Base-by-base conservation (phyloP, 2,113 vertebrate genomes). In the Carollia perspicillata region DNA sequence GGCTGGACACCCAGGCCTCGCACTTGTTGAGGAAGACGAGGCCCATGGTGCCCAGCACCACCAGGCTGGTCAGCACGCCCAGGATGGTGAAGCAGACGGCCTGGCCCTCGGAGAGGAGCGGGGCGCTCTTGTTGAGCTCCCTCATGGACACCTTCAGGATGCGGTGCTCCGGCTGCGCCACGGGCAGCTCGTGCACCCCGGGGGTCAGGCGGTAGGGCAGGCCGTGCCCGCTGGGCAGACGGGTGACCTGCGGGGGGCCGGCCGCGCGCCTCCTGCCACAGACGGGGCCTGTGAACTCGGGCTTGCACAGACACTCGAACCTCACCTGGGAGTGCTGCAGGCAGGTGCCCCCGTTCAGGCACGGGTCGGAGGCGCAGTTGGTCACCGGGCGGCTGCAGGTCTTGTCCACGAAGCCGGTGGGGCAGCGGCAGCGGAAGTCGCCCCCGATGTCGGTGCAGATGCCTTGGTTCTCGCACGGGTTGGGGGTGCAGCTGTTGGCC, bases 21-120 rank as follows among this genome's bases (percentile, higher is more conserved):
- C 99, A 99, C 97, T 99, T 99, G 96, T 99, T 99, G 86, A 99
- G 99, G 95, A 99, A 99, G 53, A 99, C 97, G 74, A 99, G 99
- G 85, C 98, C 99, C 0, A 99, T 98, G 30, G 99, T 99, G 90
- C 99, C 99, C 96, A 99, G 98, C 84, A 99, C 99, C 87, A 99
- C 99, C 90, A 99, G 98, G 93, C 99, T 99, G 1, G 99, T 99
- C 83, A 99, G 99, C 93, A 99, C 98, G 55, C 99, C 99, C 95
- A 99, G 98, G 78, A 99, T 97, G 85, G 99, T 98, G 95, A 99
- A 99, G 97, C 99, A 99, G 95, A 99, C 96, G 60, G 99, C 98
- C 97, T 99, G 99, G 87, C 99, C 99, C 97, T 99, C 99, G 89
- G 98, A 99, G 97, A 99, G 98, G 47, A 99, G 98, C 7, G 99